Evolutionary conservation across 2,888 invertebrate genomes (phyloP), one percentile per base, ranked within the genome.

Genomic region (Torymus aiolomorphi): DNA sequence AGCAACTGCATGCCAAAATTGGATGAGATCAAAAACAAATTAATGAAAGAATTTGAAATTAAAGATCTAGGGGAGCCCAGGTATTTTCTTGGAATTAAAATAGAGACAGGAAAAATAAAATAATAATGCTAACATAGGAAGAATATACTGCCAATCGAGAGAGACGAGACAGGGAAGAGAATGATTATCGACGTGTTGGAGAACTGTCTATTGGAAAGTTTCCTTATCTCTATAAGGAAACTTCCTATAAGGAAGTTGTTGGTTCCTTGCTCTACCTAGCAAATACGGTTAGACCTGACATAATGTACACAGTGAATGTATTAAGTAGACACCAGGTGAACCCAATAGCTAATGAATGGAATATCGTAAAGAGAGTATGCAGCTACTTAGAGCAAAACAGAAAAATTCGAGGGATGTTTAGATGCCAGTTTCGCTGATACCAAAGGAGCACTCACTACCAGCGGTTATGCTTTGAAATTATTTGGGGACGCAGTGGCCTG

Each of bases 41-140:
- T 83, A 14, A 62, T 49, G 56, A 70, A 66, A n/a, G 80, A 81
- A 74, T 83, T 83, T 61, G 61, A 83, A 80, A 80, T 83, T 42
- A 82, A 72, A 13, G 76, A 78, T 24, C 16, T 82, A 18, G 82
- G 82, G 63, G 66, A 69, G 24, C 82, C 82, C 20, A 82, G 79
- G 70, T 52, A 76, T 18, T 83, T 81, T 57, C 75, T 83, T 51
- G 83, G 78, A 65, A 83, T 83, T 31, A 31, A 3, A 31, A 31
- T 31, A 31, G 31, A 31, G 31, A 31, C 31, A 14, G 16, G 42
- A 52, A 57, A 13, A 57, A 67, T 14, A 18, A 20, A 8, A 51
- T 18, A 18, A 42, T 75, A 14, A 57, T 13, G 10, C 11, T 75
- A 1, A 59, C 49, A 13, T 49, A 75, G 49, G 59, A 57, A 75